Percentiles rank a stretch among this genome's conserved stretches.
Evolutionary conservation across 2,797 vertebrate species (phyloP).

Genomic region (Loris lydekkerianus): DNA sequence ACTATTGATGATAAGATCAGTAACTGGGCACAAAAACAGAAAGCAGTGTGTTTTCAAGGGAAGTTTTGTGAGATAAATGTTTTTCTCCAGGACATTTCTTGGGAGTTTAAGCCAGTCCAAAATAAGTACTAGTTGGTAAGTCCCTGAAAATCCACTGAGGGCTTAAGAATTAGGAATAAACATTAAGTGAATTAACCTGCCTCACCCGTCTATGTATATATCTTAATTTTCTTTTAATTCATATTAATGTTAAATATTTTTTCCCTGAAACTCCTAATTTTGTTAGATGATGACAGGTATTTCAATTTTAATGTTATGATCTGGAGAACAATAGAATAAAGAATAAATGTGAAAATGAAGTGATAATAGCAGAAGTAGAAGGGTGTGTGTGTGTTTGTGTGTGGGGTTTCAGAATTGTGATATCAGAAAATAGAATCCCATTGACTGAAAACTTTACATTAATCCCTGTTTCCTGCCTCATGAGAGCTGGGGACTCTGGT

Average conservation of each 20-base stretch:
- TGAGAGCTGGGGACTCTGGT: constrained; percentile 60
- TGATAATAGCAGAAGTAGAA: neutral
- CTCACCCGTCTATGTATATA: neutral
- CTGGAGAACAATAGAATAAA: neutral
- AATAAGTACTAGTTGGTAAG: neutral
- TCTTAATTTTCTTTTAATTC: neutral
- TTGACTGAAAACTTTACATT: neutral
- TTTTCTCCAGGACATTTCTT: neutral
- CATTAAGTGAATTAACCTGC: no score
- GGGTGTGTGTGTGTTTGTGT: neutral
- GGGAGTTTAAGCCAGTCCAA: neutral
- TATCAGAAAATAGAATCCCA: neutral
- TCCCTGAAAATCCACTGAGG: neutral
- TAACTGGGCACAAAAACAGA: neutral
- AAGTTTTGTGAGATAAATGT: neutral
- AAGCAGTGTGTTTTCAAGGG: neutral
- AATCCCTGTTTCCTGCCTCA: neutral
- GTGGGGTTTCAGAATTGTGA: neutral
- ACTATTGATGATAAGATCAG: neutral
- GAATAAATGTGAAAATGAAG: neutral
- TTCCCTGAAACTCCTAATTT: neutral
- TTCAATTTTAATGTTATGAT: neutral
- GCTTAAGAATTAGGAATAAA: neutral
- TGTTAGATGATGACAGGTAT: neutral
- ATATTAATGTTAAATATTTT: neutral